Evolutionary conservation across 2,113 vertebrate species (phyloP).

Genomic region (Notechis scutatus): DNA sequence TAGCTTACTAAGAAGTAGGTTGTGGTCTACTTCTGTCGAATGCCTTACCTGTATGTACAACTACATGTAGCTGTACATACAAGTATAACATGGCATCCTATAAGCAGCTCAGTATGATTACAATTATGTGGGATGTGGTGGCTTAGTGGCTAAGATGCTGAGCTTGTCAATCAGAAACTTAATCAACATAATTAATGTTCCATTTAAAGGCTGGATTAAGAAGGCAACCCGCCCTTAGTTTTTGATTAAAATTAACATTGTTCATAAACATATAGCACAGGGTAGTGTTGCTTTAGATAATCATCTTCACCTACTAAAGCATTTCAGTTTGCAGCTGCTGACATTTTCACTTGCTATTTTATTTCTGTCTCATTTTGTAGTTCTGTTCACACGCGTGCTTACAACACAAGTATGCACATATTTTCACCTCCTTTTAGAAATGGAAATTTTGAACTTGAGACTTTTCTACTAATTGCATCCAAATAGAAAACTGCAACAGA

Average conservation of each 20-base stretch:
- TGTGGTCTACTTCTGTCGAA: no score
- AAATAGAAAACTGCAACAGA: background rate
- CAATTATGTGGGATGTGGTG: no score
- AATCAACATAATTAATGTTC: no score
- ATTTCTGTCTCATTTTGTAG: background rate
- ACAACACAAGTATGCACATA: background rate
- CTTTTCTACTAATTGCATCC: background rate
- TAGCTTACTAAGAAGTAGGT: no score
- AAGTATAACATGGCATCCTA: no score
- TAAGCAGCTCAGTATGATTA: no score
- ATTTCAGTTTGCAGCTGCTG: background rate
- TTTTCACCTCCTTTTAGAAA: background rate
- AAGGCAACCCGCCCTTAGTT: background rate
- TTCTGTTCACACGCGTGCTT: no score
- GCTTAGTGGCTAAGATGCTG: no score
- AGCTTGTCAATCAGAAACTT: no score
- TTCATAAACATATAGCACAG: background rate
- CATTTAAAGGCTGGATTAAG: no score
- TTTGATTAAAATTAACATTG: slow-evolving; percentile 1
- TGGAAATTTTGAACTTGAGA: background rate
- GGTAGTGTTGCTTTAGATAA: background rate
- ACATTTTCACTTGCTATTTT: background rate
- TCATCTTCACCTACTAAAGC: background rate
- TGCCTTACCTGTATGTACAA: no score
- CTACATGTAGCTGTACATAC: no score